A percentile compares a stretch with the other conserved stretches of the same genome.
phyloP scores from a whole-genome alignment of 2,888 invertebrate species.

The Bellardia bayeri region DNA sequence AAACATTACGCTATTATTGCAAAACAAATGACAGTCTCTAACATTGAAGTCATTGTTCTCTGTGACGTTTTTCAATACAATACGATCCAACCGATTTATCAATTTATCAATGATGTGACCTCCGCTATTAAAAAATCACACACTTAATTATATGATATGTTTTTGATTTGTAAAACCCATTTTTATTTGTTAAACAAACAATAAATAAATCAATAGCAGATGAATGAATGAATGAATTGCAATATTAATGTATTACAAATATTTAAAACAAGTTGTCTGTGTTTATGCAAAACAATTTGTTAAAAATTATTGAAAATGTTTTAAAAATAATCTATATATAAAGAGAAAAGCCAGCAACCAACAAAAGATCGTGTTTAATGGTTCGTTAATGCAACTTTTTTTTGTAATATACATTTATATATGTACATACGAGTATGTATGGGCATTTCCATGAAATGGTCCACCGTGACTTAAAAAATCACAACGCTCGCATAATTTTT shows the following conservation, averaged over 20 bases:
- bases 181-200: constrained; percentile 4
- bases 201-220: background rate
- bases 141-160: background rate
- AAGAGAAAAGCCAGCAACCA: background rate
- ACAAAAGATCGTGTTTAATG: constrained; percentile 52
- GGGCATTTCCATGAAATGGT: too few relatives aligned
- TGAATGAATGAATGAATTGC: constrained; percentile 8
- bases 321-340: background rate
- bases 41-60: background rate
- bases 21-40: background rate
- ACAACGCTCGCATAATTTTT: too few relatives aligned
- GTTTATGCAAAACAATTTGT: constrained; percentile 38
- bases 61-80: background rate
- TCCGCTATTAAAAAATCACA: background rate
- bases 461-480: too few relatives aligned
- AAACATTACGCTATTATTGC: background rate
- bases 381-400: constrained; percentile 35
- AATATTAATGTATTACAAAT: constrained; percentile 21
- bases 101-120: background rate
- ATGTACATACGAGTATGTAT: too few relatives aligned
- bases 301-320: background rate
- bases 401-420: background rate
- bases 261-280: constrained; percentile 28
- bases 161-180: constrained; percentile 4
- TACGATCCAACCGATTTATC: background rate